These are phyloP conservation scores for Dipodomys stephensi DNA, from an alignment of 2,113 vertebrate species.

Conservation along the genomic window DNA sequence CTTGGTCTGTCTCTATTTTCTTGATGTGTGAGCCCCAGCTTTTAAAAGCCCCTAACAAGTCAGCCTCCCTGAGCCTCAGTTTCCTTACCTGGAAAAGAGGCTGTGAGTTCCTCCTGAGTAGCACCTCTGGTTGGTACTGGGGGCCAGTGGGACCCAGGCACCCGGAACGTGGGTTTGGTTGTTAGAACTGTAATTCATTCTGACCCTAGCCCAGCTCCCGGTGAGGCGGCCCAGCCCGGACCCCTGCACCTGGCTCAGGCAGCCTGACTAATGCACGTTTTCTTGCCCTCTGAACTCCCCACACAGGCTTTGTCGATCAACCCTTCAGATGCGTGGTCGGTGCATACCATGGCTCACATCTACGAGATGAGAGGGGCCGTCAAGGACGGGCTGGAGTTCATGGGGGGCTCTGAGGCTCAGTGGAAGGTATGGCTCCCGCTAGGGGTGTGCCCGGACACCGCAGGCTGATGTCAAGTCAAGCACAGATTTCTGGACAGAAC, in stretches of 20 bases:
- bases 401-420: slow-evolving; percentile 91
- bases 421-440: slow-evolving; percentile 90
- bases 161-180: rapidly evolving
- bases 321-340: slow-evolving; percentile 92
- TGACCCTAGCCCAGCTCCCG: not conserved
- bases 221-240: too few species aligned
- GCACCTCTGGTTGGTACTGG: rapidly evolving
- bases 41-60: not conserved
- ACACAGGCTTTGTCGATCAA: slow-evolving; percentile 89
- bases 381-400: slow-evolving; percentile 92
- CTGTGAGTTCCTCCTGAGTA: not conserved
- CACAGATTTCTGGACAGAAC: too few species aligned
- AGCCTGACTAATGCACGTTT: rapidly evolving
- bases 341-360: slow-evolving; percentile 94
- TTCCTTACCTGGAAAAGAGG: not conserved
- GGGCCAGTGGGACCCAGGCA: too few species aligned
- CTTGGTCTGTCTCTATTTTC: too few species aligned
- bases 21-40: not conserved
- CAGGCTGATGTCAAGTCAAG: rapidly evolving
- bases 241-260: rapidly evolving
- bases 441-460: rapidly evolving
- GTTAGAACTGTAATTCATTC: rapidly evolving
- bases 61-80: not conserved
- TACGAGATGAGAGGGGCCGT: slow-evolving; percentile 95
- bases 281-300: not conserved